Evolutionary conservation across 2,888 invertebrate species (phyloP).

Genomic region (Syrphus vitripennis): DNA sequence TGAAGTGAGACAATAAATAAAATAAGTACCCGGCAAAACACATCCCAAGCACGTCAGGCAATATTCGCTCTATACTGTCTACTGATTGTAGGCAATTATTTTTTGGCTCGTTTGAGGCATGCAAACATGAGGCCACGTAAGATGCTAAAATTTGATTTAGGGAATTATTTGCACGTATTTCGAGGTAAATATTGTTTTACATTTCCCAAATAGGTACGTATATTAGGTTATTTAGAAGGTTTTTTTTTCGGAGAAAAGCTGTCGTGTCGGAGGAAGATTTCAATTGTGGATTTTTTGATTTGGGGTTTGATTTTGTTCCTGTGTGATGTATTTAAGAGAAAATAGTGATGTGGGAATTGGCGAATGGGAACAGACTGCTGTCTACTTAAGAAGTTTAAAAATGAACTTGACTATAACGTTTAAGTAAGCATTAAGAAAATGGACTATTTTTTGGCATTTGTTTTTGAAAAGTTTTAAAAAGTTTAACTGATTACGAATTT

Average conservation of each 20-base stretch:
- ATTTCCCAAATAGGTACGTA: no score
- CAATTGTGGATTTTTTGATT: not conserved
- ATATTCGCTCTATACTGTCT: no score
- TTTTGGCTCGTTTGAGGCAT: slow-evolving; percentile 9
- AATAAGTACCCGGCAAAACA: slow-evolving; percentile 1
- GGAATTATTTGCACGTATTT: slow-evolving; percentile 31
- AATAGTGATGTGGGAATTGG: no score
- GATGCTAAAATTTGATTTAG: slow-evolving; percentile 34
- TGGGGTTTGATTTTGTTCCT: not conserved
- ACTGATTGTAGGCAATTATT: slow-evolving; percentile 19
- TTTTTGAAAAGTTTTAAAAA: no score
- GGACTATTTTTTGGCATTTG: no score
- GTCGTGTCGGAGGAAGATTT: not conserved
- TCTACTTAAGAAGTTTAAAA: no score
- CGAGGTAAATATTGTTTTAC: slow-evolving; percentile 23
- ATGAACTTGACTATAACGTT: no score
- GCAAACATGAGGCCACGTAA: slow-evolving; percentile 23
- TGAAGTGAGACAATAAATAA: slow-evolving; percentile 14
- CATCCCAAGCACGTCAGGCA: slow-evolving; percentile 12
- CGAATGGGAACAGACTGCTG: no score
- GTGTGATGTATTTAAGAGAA: no score
- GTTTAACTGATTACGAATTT: no score
- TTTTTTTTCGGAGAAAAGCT: not conserved
- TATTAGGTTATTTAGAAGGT: slow-evolving; percentile 10
- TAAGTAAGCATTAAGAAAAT: no score